These are phyloP conservation scores for Pogonocichla stellata DNA, from an alignment of 2,113 vertebrate genomes.

Conservation along the genomic window DNA sequence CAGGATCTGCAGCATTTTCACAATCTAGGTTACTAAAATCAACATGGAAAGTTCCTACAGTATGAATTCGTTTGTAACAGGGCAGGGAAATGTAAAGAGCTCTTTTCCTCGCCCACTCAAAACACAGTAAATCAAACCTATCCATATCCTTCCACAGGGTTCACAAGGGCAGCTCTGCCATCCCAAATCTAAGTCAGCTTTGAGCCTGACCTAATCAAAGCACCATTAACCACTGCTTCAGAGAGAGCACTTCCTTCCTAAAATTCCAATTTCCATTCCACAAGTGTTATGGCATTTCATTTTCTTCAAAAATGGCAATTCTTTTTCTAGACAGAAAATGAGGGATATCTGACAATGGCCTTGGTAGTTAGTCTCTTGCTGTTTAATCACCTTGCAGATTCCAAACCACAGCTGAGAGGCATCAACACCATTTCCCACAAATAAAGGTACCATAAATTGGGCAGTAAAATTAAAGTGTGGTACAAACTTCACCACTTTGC, in stretches of 20 bases:
- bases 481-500: background rate
- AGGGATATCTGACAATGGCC: background rate
- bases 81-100: background rate
- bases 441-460: background rate
- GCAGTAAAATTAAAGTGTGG: background rate
- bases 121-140: background rate
- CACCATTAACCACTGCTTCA: background rate
- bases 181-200: background rate
- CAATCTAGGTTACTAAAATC: background rate
- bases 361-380: background rate
- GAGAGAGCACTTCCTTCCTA: background rate
- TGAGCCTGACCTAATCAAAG: background rate
- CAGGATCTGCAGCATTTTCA: background rate
- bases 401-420: background rate
- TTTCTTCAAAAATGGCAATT: background rate
- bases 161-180: background rate
- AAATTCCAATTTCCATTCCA: background rate
- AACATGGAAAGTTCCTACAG: background rate
- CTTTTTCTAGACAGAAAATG: slow-evolving; percentile 12
- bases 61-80: background rate
- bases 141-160: background rate
- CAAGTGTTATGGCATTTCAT: background rate
- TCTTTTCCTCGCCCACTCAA: background rate
- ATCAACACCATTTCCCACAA: background rate
- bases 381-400: background rate